Conservation (phyloP, 2,113 vertebrate genomes). For the Myxocyprinus asiaticus region DNA sequence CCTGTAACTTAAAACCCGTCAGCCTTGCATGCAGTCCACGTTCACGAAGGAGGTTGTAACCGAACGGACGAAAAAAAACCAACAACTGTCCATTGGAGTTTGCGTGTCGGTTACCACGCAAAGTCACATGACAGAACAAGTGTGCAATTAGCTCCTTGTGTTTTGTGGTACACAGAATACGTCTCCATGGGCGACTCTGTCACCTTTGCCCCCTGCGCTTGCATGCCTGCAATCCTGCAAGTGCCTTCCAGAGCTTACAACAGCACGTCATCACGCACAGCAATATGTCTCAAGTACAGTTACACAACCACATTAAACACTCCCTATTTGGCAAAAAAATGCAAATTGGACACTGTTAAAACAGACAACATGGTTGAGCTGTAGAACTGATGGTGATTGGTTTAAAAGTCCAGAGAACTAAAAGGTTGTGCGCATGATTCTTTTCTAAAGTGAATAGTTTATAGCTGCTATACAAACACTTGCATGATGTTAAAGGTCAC, state of each 20-base stretch:
- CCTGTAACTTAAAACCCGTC: conserved; percentile 49
- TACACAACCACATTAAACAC: conserved; percentile 37
- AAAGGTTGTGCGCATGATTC: too few relatives aligned
- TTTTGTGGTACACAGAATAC: conserved; percentile 45
- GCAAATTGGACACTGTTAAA: conserved; percentile 9
- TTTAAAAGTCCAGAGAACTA: too few relatives aligned
- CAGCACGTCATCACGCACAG: conserved; percentile 16
- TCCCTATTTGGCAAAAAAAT: conserved; percentile 16
- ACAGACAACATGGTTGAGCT: background rate
- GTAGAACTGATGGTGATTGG: background rate
- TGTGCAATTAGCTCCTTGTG: conserved; percentile 29
- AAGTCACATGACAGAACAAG: conserved; percentile 28
- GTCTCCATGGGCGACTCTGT: conserved; percentile 39
- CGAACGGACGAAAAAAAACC: conserved; percentile 5
- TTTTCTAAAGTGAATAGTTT: too few relatives aligned
- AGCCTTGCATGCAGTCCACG: conserved; percentile 31
- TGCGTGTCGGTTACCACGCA: conserved; percentile 23
- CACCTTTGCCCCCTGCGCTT: conserved; percentile 43
- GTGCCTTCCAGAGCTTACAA: conserved; percentile 16
- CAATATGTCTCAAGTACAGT: conserved; percentile 34
- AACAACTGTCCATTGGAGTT: conserved; percentile 13
- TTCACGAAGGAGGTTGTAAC: conserved; percentile 39
- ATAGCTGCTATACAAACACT: too few relatives aligned
- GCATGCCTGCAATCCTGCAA: conserved; percentile 6
- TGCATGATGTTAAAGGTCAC: too few relatives aligned